These are phyloP conservation scores for Conomelus anceps DNA, from an alignment of 2,888 invertebrate genomes.

Conservation along the genomic window DNA sequence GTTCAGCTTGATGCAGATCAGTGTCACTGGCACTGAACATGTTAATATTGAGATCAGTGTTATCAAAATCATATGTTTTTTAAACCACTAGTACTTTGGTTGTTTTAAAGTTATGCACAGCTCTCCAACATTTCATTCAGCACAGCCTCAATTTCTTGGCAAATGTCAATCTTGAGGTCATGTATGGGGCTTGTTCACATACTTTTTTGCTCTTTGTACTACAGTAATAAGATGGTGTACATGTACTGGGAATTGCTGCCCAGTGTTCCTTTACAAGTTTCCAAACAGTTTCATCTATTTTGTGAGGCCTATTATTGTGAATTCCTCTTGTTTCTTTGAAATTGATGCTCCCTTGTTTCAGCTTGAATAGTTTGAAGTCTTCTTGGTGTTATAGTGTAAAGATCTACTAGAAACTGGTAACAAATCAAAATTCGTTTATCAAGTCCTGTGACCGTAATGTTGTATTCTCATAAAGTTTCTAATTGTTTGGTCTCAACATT, in stretches of 20 bases:
- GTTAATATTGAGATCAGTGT: slow-evolving; percentile 9
- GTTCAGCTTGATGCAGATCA: background rate
- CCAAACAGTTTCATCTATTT: background rate
- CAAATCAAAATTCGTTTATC: slow-evolving; percentile 6
- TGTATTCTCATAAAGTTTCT: too few species aligned
- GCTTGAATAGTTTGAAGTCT: slow-evolving; percentile 19
- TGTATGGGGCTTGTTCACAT: too few species aligned
- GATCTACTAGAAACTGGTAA: background rate
- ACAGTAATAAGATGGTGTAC: background rate
- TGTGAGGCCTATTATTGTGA: background rate
- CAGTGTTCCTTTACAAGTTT: background rate
- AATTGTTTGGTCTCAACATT: too few species aligned
- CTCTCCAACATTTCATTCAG: too few species aligned
- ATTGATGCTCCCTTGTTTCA: slow-evolving; percentile 3
- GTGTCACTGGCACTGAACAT: background rate
- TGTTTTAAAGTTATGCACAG: too few species aligned
- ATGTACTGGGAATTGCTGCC: background rate
- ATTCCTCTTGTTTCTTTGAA: slow-evolving; percentile 7
- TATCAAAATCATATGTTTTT: too few species aligned
- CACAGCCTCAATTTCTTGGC: too few species aligned
- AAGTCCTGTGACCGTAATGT: background rate
- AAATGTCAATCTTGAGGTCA: too few species aligned
- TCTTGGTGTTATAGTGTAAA: background rate
- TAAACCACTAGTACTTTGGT: too few species aligned
- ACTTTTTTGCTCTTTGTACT: slow-evolving; percentile 5